Evolutionary conservation across 2,888 invertebrate genomes (phyloP), one percentile per base, ranked within the genome.

Genomic region (Limnephilus auricula): DNA sequence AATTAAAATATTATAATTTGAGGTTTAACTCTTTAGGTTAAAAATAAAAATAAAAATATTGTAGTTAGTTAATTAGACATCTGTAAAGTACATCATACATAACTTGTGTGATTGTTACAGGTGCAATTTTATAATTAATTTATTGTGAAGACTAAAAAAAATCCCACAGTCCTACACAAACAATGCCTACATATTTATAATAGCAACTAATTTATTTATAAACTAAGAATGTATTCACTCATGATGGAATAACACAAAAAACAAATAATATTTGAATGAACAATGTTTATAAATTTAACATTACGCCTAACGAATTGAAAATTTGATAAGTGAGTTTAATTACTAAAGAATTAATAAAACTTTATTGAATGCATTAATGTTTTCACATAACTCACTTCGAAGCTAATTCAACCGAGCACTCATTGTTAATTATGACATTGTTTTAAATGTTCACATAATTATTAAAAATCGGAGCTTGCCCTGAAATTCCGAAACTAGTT

Each of bases 331-430:
- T 9, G 65, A 65, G 65, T 65, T 65, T 65, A 65, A 65, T 65
- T 65, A 65, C 1, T 65, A 65, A 18, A 18, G 25, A 18, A 65
- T 65, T 65, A 65, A 65, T 65, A 25, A n/a, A n/a, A 65, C 9
- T 65, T 25, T 65, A 65, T 65, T 65, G n/a, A n/a, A 65, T 65
- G 65, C 65, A 65, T 6, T 65, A 65, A 65, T 65, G 65, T n/a
- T 65, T n/a, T 25, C 65, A 65, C 65, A n/a, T 65, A 25, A 65
- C 25, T 65, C n/a, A 25, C 25, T 65, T 65, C 65, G 80, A 80
- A 80, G 18, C 32, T 32, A 80, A 80, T 80, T 32, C 80, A 80
- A 31, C 80, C 32, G 80, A 65, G n/a, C 65, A n/a, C 65, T 65
- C 65, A 25, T n/a, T 65, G 65, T 65, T 65, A 25, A 65, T 65